Percentiles rank a stretch among this genome's conserved stretches.
Conservation (phyloP, 1,140 invertebrate genomes). For the Drosophila ohnishii region DNA sequence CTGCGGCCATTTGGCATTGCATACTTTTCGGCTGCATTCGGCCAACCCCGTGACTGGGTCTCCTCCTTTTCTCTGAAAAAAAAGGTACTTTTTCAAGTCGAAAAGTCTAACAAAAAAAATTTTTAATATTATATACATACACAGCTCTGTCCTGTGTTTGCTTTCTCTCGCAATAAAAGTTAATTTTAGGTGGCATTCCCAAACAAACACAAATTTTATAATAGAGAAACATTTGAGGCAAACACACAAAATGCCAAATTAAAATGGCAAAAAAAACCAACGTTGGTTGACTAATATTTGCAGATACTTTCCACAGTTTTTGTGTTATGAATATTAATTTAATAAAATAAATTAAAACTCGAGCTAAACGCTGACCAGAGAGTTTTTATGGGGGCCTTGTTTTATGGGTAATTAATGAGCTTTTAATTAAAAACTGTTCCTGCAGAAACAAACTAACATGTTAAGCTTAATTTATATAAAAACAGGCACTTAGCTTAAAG, state of each 20-base stretch:
- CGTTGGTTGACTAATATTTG: slow-evolving; percentile 10
- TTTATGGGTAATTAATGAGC: slow-evolving; percentile 1
- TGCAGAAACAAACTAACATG: neutral
- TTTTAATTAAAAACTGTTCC: neutral
- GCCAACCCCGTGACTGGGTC: neutral
- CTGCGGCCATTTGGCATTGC: slow-evolving; percentile 55
- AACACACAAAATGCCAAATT: slow-evolving; percentile 19
- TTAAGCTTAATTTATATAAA: neutral
- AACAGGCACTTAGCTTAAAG: too few relatives aligned
- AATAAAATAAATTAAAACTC: neutral
- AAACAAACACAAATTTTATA: slow-evolving; percentile 16
- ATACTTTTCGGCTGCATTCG: slow-evolving; percentile 55
- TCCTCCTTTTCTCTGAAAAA: neutral
- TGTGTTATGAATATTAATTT: neutral
- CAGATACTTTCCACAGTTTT: neutral
- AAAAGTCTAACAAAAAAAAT: slow-evolving; percentile 7
- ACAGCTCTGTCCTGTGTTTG: neutral
- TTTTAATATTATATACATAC: neutral
- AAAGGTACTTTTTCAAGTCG: neutral
- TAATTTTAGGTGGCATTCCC: slow-evolving; percentile 20
- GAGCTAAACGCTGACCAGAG: neutral
- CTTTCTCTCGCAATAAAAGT: slow-evolving; percentile 8
- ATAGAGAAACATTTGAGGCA: slow-evolving; percentile 10
- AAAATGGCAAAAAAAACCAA: slow-evolving; percentile 1
- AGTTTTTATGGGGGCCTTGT: neutral